Evolutionary conservation across 2,888 invertebrate species (phyloP), one percentile per base, ranked within the genome.

Genomic region (Linhomoeus sp.): DNA sequence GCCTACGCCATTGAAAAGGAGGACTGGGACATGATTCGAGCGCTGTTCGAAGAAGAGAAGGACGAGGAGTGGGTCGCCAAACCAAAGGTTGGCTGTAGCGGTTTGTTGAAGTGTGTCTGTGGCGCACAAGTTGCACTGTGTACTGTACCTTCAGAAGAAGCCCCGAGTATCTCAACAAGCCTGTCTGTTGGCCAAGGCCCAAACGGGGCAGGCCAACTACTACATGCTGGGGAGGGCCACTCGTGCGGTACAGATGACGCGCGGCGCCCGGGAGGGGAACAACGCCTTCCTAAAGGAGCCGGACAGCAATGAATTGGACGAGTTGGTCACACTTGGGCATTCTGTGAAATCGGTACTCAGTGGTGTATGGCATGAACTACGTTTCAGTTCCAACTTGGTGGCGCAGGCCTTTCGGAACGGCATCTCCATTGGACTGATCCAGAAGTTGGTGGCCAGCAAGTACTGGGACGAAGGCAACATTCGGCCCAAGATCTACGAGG

Each of bases 251-350:
- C 64, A 66, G 37, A 60, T 68, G 47, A 65, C 66, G 35, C 58
- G 72, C 42, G 72, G 72, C 15, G 66, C 67, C 29, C 63, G 62
- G 52, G 71, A 73, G 59, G 72, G 72, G 42, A 72, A 72, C 56
- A 67, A 70, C 52, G 72, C 72, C 1, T 65, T 73, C 44, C 56
- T 68, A 22, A 67, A 66, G 38, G 48, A n/a, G n/a, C n/a, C n/a
- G n/a, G n/a, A 47, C 29, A 19, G 41, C 25, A 17, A 23, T 14
- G 29, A n/a, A 20, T 14, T 48, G 14, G 38, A n/a, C 37, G 2
- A 22, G 24, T 25, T 19, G 26, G 5, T 9, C 19, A 17, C 25
- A 12, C 26, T 46, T 46, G n/a, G 17, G 29, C n/a, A 33, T 33
- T 33, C 15, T 33, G 33, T 33, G 33, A 29, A 29, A 29, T 29